phyloP scores from a whole-genome alignment of 2,113 vertebrate species.

The Aplodontia rufa region DNA sequence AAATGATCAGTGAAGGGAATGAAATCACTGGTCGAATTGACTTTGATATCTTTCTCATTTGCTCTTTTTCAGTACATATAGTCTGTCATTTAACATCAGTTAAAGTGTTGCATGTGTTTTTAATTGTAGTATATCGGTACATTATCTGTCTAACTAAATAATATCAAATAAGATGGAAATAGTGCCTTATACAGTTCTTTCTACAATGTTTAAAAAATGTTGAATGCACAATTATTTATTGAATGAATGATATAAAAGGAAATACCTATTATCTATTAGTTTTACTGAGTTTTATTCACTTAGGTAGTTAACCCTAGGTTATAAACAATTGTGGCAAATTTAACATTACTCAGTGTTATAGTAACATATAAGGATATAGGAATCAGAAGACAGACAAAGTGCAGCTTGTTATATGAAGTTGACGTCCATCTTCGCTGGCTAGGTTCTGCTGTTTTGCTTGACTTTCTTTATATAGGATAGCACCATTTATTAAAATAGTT shows the following conservation, averaged over 20 bases:
- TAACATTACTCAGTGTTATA: background rate
- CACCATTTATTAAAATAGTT: slow-evolving; percentile 62
- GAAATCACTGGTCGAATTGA: background rate
- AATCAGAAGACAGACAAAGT: background rate
- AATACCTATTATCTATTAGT: background rate
- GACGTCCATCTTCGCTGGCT: background rate
- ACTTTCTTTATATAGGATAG: background rate
- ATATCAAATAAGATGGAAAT: background rate
- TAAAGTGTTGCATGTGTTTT: background rate
- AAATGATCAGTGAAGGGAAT: background rate
- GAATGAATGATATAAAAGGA: background rate
- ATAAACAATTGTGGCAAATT: background rate
- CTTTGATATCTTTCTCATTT: background rate
- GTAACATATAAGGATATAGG: background rate
- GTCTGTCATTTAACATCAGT: background rate
- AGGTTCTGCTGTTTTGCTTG: background rate
- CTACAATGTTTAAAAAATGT: background rate
- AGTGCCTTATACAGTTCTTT: background rate
- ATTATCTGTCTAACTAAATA: background rate
- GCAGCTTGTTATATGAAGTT: background rate
- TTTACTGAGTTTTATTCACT: background rate
- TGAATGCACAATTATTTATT: background rate
- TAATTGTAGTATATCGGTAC: background rate
- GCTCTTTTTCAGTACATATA: background rate
- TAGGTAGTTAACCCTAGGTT: background rate